These are phyloP conservation scores for Eulemur coronatus DNA, from an alignment of 2,797 vertebrate genomes.

Conservation along the genomic window DNA sequence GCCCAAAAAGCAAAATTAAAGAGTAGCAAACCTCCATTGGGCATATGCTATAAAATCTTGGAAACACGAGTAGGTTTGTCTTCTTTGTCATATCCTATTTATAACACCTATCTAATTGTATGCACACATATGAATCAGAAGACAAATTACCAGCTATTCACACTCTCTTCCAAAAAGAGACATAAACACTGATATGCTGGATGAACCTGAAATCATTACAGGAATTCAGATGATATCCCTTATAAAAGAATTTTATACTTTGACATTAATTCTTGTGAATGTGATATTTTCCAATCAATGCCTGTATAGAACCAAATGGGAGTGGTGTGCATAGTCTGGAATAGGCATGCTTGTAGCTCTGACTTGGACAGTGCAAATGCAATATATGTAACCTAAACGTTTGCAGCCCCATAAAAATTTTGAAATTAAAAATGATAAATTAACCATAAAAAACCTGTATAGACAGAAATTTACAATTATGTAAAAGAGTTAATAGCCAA, in stretches of 20 bases:
- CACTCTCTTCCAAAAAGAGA: slow-evolving; percentile 46
- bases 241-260: neutral
- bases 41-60: slow-evolving; percentile 87
- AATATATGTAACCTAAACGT: too few relatives aligned
- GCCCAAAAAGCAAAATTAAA: slow-evolving; percentile 94
- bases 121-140: slow-evolving; percentile 52
- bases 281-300: neutral
- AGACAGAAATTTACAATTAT: neutral
- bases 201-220: neutral
- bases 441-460: neutral
- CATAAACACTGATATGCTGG: neutral
- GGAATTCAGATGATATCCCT: neutral
- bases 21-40: slow-evolving; percentile 89
- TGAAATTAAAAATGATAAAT: too few relatives aligned
- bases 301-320: neutral
- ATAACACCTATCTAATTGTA: slow-evolving; percentile 92
- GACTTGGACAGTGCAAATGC: too few relatives aligned
- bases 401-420: too few relatives aligned
- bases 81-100: slow-evolving; percentile 94
- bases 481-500: neutral
- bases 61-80: slow-evolving; percentile 87
- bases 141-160: slow-evolving; percentile 60
- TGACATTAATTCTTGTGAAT: neutral
- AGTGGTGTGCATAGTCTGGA: too few relatives aligned
- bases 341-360: too few relatives aligned